phyloP scores from a whole-genome alignment of 2,797 vertebrate species.

The Gallirallus australis region DNA sequence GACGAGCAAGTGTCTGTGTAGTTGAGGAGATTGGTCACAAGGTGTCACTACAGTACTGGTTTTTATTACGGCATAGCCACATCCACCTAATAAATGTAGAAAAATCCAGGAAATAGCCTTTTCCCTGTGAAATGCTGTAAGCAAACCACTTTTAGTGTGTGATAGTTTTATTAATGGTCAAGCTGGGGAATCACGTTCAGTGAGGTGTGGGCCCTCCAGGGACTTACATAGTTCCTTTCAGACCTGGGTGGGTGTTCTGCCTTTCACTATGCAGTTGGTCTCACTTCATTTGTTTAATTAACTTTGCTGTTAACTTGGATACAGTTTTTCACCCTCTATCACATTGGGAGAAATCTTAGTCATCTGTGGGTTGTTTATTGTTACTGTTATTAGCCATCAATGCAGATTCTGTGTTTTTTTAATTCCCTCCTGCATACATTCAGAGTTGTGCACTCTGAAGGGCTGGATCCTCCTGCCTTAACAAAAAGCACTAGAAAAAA shows the following conservation, averaged over 20 bases:
- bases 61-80: neutral
- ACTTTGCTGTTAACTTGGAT: neutral
- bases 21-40: slow-evolving; percentile 59
- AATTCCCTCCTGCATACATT: neutral
- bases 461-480: neutral
- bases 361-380: neutral
- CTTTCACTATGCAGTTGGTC: neutral
- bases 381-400: neutral
- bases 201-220: neutral
- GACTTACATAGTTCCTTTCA: neutral
- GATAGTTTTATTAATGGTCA: neutral
- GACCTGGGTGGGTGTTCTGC: neutral
- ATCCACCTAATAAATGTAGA: neutral
- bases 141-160: neutral
- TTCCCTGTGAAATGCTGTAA: neutral
- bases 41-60: slow-evolving; percentile 58
- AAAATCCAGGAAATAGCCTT: neutral
- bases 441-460: rapidly evolving
- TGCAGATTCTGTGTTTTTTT: neutral
- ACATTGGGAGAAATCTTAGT: neutral
- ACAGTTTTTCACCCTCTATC: neutral
- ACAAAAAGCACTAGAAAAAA: neutral
- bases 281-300: neutral
- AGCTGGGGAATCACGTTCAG: rapidly evolving
- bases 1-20: neutral